Evolutionary conservation across 2,888 invertebrate genomes (phyloP), one percentile per base, ranked within the genome.

Genomic region (Molorchus minor): DNA sequence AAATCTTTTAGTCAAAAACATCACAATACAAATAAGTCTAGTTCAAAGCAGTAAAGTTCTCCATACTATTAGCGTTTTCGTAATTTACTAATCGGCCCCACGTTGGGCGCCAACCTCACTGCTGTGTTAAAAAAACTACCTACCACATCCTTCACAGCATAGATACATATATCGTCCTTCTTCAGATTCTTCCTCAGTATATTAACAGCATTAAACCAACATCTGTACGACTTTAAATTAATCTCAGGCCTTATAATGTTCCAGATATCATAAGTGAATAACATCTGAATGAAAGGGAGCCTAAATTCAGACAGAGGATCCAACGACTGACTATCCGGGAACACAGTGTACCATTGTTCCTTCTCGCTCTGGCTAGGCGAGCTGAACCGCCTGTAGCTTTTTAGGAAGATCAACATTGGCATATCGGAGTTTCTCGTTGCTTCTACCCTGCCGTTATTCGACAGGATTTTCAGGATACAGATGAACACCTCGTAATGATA

Each of bases 401-500:
- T 75, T 35, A 80, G 64, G 66, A 80, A 80, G 10, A 56, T 30
- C n/a, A 81, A 62, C 45, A 79, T 58, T 0, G 61, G 40, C 3
- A 69, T 64, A 1, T 60, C 33, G 30, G 10, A 19, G 17, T 16
- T 58, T 19, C 38, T 51, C 15, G 25, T 43, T 16, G 33, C 66
- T 64, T 57, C 52, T 2, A 55, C 40, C 17, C 15, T 16, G n/a
- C 17, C 12, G 21, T 60, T 51, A 19, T 54, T 51, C 5, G 38
- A 54, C 25, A 78, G 56, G 8, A 82, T 72, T 43, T 80, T 76
- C 58, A 83, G 70, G 38, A 84, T 78, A 13, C 81, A 80, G 17
- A 80, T 70, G 63, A 82, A 84, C 2, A 83, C 80, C 76, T 85
- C 85, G 60, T 85, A 84, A 62, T 84, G 77, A 70, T 85, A 85